Evolutionary conservation across 2,888 invertebrate genomes (phyloP).

Genomic region (Junonia oenone): DNA sequence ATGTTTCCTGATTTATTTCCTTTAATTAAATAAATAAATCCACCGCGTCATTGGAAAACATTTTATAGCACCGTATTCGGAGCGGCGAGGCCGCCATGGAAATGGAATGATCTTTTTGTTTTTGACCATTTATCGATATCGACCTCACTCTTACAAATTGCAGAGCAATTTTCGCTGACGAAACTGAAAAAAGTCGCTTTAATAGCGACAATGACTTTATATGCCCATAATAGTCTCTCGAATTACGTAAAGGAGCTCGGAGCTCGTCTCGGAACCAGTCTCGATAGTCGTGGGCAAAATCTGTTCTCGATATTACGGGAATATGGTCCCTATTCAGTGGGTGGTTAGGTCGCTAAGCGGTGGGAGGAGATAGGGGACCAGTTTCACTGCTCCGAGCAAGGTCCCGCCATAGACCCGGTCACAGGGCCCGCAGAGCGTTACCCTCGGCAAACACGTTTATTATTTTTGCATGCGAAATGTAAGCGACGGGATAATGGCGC

Average conservation of each 20-base stretch:
- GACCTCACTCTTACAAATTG: conserved; percentile 8
- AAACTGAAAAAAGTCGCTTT: conserved; percentile 20
- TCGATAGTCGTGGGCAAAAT: conserved; percentile 30
- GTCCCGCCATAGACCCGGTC: conserved; percentile 54
- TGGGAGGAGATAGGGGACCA: conserved; percentile 40
- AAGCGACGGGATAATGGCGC: conserved; percentile 19
- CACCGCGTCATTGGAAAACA: conserved; percentile 10
- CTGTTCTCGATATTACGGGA: background rate
- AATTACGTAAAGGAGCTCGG: conserved; percentile 48
- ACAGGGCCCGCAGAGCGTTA: conserved; percentile 34
- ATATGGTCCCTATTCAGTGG: conserved; percentile 5
- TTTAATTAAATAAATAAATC: conserved; percentile 5
- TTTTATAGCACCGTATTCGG: conserved; percentile 9
- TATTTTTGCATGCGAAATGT: conserved; percentile 34
- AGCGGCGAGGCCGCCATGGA: conserved; percentile 7
- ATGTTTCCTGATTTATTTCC: background rate
- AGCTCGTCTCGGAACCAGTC: conserved; percentile 49
- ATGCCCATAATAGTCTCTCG: conserved; percentile 36
- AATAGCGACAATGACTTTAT: conserved; percentile 31
- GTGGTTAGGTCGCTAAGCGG: conserved; percentile 1
- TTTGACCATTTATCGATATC: conserved; percentile 6
- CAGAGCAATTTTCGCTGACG: conserved; percentile 14
- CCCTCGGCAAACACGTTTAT: conserved; percentile 34
- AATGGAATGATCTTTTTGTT: background rate
- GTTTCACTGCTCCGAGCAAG: conserved; percentile 59